Evolutionary conservation across 2,888 invertebrate species (phyloP).

Genomic region (Acronicta alni): DNA sequence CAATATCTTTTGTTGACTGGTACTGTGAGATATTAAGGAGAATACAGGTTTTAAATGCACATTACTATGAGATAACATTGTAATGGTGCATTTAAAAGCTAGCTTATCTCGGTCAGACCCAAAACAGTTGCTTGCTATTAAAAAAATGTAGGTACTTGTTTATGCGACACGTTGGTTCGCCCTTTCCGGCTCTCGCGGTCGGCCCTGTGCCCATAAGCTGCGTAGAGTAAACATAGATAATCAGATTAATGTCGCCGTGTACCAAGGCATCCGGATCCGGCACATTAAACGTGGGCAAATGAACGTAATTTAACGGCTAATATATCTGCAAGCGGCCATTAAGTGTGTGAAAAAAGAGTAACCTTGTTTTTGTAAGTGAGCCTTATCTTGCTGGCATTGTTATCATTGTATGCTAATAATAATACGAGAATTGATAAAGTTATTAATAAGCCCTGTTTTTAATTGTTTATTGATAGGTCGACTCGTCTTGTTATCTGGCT

Average conservation of each 20-base stretch:
- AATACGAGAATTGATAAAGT: neutral
- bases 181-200: constrained; percentile 37
- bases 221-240: constrained; percentile 45
- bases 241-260: constrained; percentile 35
- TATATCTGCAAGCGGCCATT: constrained; percentile 18
- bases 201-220: constrained; percentile 30
- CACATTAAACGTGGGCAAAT: constrained; percentile 37
- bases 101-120: constrained; percentile 3
- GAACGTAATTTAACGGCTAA: constrained; percentile 33
- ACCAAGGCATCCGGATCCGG: constrained; percentile 49
- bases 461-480: neutral
- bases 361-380: neutral
- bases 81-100: no score
- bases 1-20: no score
- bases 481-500: no score
- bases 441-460: neutral
- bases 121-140: constrained; percentile 11
- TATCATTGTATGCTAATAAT: neutral
- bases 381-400: neutral
- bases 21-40: constrained; percentile 8
- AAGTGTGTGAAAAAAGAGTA: constrained; percentile 8
- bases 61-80: neutral
- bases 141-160: constrained; percentile 28
- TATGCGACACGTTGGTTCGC: constrained; percentile 23
- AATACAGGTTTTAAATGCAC: neutral